phyloP scores from a whole-genome alignment of 2,888 invertebrate species.

The Amaurobius ferox region DNA sequence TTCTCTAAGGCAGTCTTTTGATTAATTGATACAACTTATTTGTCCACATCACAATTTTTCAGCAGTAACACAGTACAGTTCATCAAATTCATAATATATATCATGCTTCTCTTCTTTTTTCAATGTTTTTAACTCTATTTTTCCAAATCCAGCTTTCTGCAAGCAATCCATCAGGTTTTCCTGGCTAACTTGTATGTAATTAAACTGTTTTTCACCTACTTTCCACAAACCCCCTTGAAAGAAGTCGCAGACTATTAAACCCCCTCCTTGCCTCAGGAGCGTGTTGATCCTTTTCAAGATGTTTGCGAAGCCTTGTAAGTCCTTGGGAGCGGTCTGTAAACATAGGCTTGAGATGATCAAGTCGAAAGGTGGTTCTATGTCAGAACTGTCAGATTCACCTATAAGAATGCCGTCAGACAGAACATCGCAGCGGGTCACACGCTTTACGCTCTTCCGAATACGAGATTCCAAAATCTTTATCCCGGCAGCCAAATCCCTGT shows the following conservation, averaged over 20 bases:
- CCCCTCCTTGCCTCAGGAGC: conserved; percentile 21
- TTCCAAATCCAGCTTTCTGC: conserved; percentile 16
- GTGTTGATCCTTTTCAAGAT: conserved; percentile 30
- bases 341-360: conserved; percentile 8
- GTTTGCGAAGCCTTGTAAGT: not conserved
- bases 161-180: conserved; percentile 3
- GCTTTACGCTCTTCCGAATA: conserved; percentile 24
- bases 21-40: too few relatives aligned
- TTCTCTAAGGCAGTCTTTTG: too few relatives aligned
- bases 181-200: conserved; percentile 1
- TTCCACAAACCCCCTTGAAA: conserved; percentile 19
- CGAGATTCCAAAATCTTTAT: conserved; percentile 11
- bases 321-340: conserved; percentile 16
- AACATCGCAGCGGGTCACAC: conserved; percentile 23
- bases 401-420: not conserved
- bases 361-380: conserved; percentile 19
- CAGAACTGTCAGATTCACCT: not conserved
- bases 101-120: not conserved
- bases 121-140: too few relatives aligned
- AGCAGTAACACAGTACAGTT: conserved; percentile 16
- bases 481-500: too few relatives aligned
- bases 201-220: conserved; percentile 13
- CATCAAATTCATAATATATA: conserved; percentile 18
- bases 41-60: too few relatives aligned
- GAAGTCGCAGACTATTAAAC: conserved; percentile 20